Conservation (phyloP, 2,797 vertebrate species). For the Aeoliscus strigatus region DNA sequence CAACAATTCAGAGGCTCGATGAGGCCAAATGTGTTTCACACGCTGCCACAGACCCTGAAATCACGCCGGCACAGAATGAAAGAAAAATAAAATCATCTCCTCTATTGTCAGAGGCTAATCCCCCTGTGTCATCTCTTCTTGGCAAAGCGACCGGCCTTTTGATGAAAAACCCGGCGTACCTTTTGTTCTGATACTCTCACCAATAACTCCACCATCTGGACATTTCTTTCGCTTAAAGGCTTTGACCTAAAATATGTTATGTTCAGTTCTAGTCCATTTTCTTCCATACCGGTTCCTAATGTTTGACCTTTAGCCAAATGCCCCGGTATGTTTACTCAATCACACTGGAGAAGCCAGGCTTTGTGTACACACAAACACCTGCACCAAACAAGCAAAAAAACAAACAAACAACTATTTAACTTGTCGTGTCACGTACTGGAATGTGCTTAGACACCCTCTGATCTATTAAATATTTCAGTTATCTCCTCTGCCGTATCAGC, state of each 20-base stretch:
- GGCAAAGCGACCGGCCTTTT: conserved; percentile 18
- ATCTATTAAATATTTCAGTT: conserved; percentile 15
- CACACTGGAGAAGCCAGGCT: conserved; percentile 41
- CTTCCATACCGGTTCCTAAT: conserved; percentile 50
- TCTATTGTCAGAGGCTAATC: too few species aligned
- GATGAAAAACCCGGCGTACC: conserved; percentile 32
- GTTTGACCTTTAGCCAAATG: conserved; percentile 55
- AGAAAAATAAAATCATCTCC: too few species aligned
- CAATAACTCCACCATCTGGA: conserved; percentile 31
- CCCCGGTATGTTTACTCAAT: conserved; percentile 66
- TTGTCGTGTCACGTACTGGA: conserved; percentile 8
- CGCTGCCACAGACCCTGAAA: conserved; percentile 40
- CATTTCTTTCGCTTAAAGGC: conserved; percentile 23
- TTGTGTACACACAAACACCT: conserved; percentile 60
- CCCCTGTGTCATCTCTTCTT: conserved; percentile 17
- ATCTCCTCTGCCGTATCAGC: conserved; percentile 12
- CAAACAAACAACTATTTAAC: not conserved
- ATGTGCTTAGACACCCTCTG: conserved; percentile 19
- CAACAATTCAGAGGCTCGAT: too few species aligned
- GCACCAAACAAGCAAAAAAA: too few species aligned
- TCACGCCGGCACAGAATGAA: conserved; percentile 37
- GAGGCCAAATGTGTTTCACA: too few species aligned
- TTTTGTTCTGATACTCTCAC: conserved; percentile 42
- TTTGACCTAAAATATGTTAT: conserved; percentile 45
- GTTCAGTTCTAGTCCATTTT: conserved; percentile 52